These are phyloP conservation scores for Lysandra bellargus DNA, from an alignment of 2,888 invertebrate genomes.

Conservation along the genomic window DNA sequence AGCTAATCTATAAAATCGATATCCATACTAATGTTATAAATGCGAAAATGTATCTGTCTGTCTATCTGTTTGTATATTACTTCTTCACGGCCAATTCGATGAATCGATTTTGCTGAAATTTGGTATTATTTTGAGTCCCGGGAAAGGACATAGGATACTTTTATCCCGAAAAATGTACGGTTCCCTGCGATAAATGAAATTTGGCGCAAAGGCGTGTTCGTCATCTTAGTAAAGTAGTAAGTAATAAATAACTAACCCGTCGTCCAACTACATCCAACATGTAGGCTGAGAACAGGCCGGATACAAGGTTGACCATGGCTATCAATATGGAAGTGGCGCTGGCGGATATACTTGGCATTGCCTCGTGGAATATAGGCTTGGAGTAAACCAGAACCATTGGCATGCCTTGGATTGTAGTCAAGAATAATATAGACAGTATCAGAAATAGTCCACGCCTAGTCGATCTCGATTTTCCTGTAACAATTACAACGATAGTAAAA, in stretches of 20 bases:
- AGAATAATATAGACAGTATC: constrained; percentile 1
- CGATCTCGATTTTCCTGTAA: constrained; percentile 21
- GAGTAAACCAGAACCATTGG: constrained; percentile 22
- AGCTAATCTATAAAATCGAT: too few species aligned
- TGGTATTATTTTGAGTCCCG: too few species aligned
- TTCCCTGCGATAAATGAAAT: too few species aligned
- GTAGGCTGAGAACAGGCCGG: constrained; percentile 8
- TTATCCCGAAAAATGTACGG: too few species aligned
- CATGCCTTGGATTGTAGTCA: constrained; percentile 14
- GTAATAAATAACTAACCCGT: constrained; percentile 4
- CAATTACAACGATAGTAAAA: neutral
- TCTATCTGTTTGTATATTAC: too few species aligned
- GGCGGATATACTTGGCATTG: constrained; percentile 28
- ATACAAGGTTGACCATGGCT: constrained; percentile 8
- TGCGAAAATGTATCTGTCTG: too few species aligned
- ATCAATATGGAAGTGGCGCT: neutral
- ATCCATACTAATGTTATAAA: too few species aligned
- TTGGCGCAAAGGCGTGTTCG: too few species aligned
- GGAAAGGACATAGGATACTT: too few species aligned
- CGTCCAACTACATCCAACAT: constrained; percentile 17
- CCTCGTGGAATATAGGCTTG: constrained; percentile 25
- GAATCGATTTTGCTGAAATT: too few species aligned
- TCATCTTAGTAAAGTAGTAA: too few species aligned
- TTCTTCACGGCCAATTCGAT: too few species aligned
- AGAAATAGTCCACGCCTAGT: constrained; percentile 26